Base-by-base conservation (phyloP, 2,797 vertebrate genomes). In the Sparidentex hasta region DNA sequence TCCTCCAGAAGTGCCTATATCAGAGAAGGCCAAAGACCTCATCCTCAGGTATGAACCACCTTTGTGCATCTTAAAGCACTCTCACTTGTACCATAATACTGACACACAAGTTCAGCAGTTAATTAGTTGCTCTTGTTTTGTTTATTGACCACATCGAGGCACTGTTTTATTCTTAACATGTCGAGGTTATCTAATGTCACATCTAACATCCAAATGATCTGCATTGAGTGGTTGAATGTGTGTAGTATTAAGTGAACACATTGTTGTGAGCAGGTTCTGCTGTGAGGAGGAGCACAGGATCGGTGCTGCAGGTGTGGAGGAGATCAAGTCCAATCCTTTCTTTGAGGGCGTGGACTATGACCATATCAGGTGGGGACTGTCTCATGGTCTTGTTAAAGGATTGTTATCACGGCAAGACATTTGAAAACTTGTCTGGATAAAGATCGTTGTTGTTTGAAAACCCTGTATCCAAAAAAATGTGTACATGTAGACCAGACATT, bases 331-430 rank as follows among this genome's bases (percentile, higher is more conserved):
- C 91, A 99, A 99, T 70, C 92, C 93, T 46, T 99, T 99, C 95
- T 99, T 99, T 94, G 98, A 99, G 95, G 97, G 96, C 2, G 98
- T 99, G 90, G 98, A 99, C 92, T 99, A 98, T 88, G 98, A 99
- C 89, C 98, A 99, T 79, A 99, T 99, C 95, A 98, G 98, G 98
- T 99, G 94, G 54, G 90, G 76, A 29, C 61, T 43, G 2, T 17
- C 27, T 27, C 29, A 12, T 5, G 6, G 56, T n/a, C 25, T 38
- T 7, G 5, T 48, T 33, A 25, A 18, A 66, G 6, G n/a, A 38
- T 11, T 0, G 27, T 12, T 23, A 11, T n/a, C 17, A 54, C 21
- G 38, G 27, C 3, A 25, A 69, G 25, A 48, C 23, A 5, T 41
- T 52, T 38, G 1, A 11, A 38, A 23, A 14, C 6, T 69, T 11